These are phyloP conservation scores for Campoplex nolae DNA, from an alignment of 2,888 invertebrate species.

Conservation along the genomic window DNA sequence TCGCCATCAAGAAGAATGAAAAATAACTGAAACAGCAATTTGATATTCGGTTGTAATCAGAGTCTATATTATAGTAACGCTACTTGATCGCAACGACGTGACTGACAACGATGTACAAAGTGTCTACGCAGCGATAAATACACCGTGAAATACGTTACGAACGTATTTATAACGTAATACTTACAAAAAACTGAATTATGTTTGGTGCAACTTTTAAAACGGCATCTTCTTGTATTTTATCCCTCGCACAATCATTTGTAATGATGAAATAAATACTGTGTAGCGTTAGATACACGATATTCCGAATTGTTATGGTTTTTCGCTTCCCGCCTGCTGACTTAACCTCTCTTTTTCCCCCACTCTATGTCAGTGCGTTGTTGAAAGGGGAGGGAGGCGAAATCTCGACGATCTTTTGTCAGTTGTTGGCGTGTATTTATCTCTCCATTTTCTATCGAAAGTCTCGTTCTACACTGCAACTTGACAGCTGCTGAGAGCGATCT, in stretches of 20 bases:
- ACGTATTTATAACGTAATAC: neutral
- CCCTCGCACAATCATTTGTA: neutral
- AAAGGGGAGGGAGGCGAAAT: neutral
- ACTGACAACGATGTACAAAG: neutral
- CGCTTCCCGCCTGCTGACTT: conserved; percentile 41
- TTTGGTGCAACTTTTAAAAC: neutral
- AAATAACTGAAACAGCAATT: neutral
- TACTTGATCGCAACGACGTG: neutral
- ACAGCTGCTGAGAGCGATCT: neutral
- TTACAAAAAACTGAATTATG: conserved; percentile 3
- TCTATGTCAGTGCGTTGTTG: neutral
- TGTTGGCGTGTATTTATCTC: neutral
- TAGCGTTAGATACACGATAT: neutral
- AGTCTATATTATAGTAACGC: neutral
- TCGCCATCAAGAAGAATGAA: neutral
- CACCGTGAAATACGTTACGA: neutral
- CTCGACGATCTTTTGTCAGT: conserved; percentile 7
- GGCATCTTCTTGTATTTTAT: neutral
- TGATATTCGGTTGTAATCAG: neutral
- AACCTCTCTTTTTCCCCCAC: neutral
- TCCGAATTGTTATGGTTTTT: neutral
- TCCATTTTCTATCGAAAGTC: neutral
- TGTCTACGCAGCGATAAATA: conserved; percentile 11
- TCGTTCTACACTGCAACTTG: neutral
- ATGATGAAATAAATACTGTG: neutral